Base-by-base conservation (phyloP, 2,888 invertebrate species). In the Drosophila tripunctata region DNA sequence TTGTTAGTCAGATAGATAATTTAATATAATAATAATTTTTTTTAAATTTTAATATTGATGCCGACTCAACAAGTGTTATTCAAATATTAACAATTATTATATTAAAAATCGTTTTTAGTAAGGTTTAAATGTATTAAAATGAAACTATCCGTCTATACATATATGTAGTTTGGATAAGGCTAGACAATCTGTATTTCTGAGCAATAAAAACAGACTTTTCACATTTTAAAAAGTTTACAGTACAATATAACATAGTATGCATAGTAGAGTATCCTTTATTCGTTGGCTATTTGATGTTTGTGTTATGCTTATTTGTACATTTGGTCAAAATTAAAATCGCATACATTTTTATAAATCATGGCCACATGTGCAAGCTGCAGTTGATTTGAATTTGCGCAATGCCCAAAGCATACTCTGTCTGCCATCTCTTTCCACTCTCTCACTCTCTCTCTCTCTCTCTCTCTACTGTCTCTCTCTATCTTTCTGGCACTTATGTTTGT, bases 281-380 rank as follows among this genome's bases (percentile, higher is more conserved):
- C 61, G 38, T 10, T n/a, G 22, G 10, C 0, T 10, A 1, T 0
- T 14, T 8, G 10, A 4, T 14, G 6, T 17, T 31, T 6, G 10
- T 22, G 8, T 14, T 8, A 17, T 38, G 57, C 33, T 47, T 57
- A 30, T 47, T 54, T 63, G 45, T 38, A 38, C 50, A 58, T 75
- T 69, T 31, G 75, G 54, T 38, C 51, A 67, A 78, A 87, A 78
- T 87, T 67, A 84, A 82, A 81, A 67, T 63, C 68, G 55, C 67
- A 80, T 77, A 69, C n/a, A 69, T 73, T 78, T 78, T 70, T 78
- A 56, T 78, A 76, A 82, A 74, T 87, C 86, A 78, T 78, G 78
- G 60, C 43, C 78, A 67, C 60, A 70, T 67, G 70, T 54, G 67
- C 47, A 44, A 24, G 43, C 50, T 67, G 79, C 58, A 61, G 31